Evolutionary conservation across 2,797 vertebrate genomes (phyloP).

Genomic region (Microctenopoma steveboyesi): DNA sequence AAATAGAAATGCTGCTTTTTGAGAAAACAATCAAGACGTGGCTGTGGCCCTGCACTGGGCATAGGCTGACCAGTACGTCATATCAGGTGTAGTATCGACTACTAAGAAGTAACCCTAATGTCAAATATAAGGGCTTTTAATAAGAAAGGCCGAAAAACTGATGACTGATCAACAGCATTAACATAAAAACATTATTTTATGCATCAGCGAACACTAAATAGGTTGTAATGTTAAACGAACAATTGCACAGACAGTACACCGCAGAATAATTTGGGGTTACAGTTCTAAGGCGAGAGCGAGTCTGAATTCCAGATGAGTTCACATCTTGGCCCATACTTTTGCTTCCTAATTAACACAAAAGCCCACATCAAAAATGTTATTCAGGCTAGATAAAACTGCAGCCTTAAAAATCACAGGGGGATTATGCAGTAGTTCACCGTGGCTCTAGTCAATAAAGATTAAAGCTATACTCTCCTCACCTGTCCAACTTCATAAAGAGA

Average conservation of each 20-base stretch:
- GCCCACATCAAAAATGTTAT: slow-evolving; percentile 43
- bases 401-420: slow-evolving; percentile 48
- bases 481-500: slow-evolving; percentile 47
- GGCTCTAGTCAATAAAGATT: slow-evolving; percentile 70
- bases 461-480: slow-evolving; percentile 47
- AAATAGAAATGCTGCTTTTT: background rate
- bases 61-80: no score
- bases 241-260: background rate
- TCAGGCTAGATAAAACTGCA: slow-evolving; percentile 44
- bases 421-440: slow-evolving; percentile 55
- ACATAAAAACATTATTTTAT: no score
- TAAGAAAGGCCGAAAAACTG: no score
- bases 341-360: slow-evolving; percentile 62
- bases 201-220: no score
- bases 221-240: background rate
- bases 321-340: slow-evolving; percentile 21
- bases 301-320: slow-evolving; percentile 14
- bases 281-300: background rate
- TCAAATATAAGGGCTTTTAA: no score
- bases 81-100: no score
- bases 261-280: background rate
- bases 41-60: no score
- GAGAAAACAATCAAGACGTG: no score
- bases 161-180: no score
- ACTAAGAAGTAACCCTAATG: no score